These are phyloP conservation scores for Chloropsis cyanopogon DNA, from an alignment of 2,113 vertebrate species.

Conservation along the genomic window DNA sequence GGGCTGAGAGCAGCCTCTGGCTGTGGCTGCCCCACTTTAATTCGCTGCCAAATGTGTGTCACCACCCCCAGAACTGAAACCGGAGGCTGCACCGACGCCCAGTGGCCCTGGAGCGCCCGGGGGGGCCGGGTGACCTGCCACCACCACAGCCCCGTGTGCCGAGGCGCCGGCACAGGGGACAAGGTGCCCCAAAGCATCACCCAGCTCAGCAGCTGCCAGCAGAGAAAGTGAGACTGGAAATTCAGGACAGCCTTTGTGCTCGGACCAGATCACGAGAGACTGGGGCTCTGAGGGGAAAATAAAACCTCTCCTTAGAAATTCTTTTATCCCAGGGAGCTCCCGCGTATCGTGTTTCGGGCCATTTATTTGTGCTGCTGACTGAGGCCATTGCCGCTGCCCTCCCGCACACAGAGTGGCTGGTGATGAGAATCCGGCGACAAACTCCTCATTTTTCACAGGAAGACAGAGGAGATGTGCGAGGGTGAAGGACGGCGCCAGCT, in stretches of 20 bases:
- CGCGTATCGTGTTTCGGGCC: conserved; percentile 9
- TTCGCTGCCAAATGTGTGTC: conserved; percentile 24
- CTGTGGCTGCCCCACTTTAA: conserved; percentile 38
- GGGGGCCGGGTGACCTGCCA: not conserved
- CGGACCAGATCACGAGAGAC: not conserved
- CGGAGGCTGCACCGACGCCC: fast-evolving
- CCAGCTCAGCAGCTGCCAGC: not conserved
- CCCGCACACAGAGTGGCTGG: not conserved
- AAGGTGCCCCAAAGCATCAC: not conserved
- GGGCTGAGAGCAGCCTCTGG: not conserved
- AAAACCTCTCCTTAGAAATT: conserved; percentile 51
- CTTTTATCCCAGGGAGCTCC: conserved; percentile 56
- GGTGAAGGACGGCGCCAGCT: not conserved
- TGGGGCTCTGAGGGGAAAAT: not conserved
- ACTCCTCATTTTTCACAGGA: not conserved
- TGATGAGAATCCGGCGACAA: not conserved
- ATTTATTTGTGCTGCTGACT: conserved; percentile 51
- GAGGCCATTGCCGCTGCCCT: not conserved
- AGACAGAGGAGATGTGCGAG: not conserved
- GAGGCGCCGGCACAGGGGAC: fast-evolving
- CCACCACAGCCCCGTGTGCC: fast-evolving
- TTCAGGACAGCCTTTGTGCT: conserved; percentile 55
- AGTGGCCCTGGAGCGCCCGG: not conserved
- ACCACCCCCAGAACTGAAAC: not conserved
- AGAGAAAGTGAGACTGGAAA: conserved; percentile 30